phyloP scores from a whole-genome alignment of 2,888 invertebrate genomes.

The Apodemia duryi region DNA sequence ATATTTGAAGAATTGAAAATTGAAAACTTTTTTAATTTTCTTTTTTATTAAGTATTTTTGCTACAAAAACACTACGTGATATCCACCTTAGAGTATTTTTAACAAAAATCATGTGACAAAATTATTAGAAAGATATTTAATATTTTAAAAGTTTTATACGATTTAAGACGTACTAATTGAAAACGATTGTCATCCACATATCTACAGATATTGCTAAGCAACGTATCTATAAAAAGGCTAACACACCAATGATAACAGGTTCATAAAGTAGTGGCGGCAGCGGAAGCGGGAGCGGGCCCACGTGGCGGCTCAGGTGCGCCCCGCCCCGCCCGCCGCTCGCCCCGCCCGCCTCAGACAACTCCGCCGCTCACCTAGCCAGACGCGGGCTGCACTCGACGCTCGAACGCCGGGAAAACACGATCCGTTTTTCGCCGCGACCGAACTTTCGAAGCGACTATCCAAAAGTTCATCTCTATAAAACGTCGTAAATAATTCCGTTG shows the following conservation, averaged over 20 bases:
- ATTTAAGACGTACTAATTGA: not conserved
- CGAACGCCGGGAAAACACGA: conserved; percentile 76
- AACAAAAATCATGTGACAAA: no score
- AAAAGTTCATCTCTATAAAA: conserved; percentile 36
- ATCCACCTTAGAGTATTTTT: no score
- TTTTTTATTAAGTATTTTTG: no score
- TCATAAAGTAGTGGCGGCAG: conserved; percentile 36
- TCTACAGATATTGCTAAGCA: conserved; percentile 31
- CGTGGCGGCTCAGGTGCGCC: conserved; percentile 69
- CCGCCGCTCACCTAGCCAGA: conserved; percentile 43
- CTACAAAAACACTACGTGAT: no score
- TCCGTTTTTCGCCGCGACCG: conserved; percentile 67
- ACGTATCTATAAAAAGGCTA: conserved; percentile 18
- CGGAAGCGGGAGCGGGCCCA: conserved; percentile 45
- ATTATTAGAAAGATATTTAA: no score
- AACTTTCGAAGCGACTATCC: conserved; percentile 44
- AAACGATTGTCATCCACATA: not conserved
- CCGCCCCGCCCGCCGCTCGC: conserved; percentile 60
- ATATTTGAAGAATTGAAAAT: no score
- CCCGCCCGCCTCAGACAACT: conserved; percentile 29
- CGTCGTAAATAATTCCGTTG: conserved; percentile 26
- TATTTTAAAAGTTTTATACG: no score
- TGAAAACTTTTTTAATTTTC: no score
- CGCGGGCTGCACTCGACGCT: conserved; percentile 74
- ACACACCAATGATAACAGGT: conserved; percentile 10